Evolutionary conservation across 1,140 invertebrate species (phyloP), one percentile per base, ranked within the genome.

Genomic region (Drosophila chauvacae): DNA sequence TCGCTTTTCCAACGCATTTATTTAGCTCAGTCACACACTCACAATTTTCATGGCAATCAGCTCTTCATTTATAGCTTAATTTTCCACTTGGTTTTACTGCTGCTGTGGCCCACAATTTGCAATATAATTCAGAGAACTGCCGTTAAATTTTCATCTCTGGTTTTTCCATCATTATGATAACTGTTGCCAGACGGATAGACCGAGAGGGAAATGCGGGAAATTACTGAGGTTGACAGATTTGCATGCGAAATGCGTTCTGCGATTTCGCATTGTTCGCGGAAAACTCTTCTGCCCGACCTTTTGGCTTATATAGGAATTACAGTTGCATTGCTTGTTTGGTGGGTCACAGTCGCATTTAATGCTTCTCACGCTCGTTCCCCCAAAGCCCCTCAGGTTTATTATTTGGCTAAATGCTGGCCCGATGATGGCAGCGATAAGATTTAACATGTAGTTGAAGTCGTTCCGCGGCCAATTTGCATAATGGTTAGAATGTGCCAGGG

Each of bases 401-500:
- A 82, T 81, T 78, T 82, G 45, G 65, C 73, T 78, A 85, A 85
- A 79, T 85, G 59, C 47, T 78, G 69, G 72, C 73, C 58, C 53
- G 35, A 26, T 53, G 82, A 77, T 85, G 77, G 61, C 60, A 51
- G 69, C 74, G 81, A 85, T 85, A 85, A 85, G 73, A 44, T 61
- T 62, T 77, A 45, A 57, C 81, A 85, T 77, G 75, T 71, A 77
- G 74, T 80, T 84, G 45, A 75, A 74, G 71, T 82, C 63, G 74
- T 82, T 75, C 74, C 65, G 57, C 65, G 66, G 79, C 63, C 80
- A 79, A 86, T 86, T 82, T 86, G 79, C 83, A 86, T 86, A 86
- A 86, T 87, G 58, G 66, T 47, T 70, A 44, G 58, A 50, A 55
- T 47, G 66, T 70, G 66, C 37, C n/a, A 10, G 56, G 63, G 35